Evolutionary conservation across 2,888 invertebrate genomes (phyloP), one percentile per base, ranked within the genome.

Genomic region (Rapana venosa): DNA sequence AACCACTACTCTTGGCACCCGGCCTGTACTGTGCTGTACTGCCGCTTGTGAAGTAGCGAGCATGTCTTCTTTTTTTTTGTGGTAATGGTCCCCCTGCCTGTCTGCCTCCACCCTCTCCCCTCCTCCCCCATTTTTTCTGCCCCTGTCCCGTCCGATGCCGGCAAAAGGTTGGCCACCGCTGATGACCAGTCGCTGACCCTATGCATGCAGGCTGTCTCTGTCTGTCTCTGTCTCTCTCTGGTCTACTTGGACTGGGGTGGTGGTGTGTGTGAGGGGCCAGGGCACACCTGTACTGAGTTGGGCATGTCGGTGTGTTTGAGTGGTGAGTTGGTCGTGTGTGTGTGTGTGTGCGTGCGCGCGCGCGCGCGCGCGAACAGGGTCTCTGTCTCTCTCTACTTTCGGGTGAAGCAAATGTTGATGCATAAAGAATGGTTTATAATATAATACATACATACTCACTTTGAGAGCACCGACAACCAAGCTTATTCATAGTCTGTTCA

Each of bases 151-250:
- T 74, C n/a, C 74, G 15, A 22, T 22, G n/a, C 74, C 22, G n/a
- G n/a, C 11, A 22, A 83, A 83, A 83, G 81, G 81, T 83, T 83
- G 81, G 26, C 81, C 81, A 83, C 81, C 81, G 81, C 17, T 47
- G 81, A 6, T 83, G 81, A 83, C 81, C 81, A 83, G 81, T 36
- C 81, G 81, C 36, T 83, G 81, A 83, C 47, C 81, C 81, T 83
- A 36, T 47, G 47, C 47, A 47, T 47, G 47, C 47, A 47, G 2
- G 36, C 81, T 47, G 22, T 83, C 81, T 81, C 81, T 81, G 22
- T 81, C 36, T 81, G 47, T 83, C 22, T 83, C 81, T 36, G 36
- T 83, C 36, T 83, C n/a, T 74, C 74, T n/a, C 4, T 74, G 79
- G 35, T 79, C 79, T 79, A 35, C 35, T 79, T 79, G 79, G 79